phyloP scores from a whole-genome alignment of 1,140 invertebrate genomes.

The Saccostrea echinata region DNA sequence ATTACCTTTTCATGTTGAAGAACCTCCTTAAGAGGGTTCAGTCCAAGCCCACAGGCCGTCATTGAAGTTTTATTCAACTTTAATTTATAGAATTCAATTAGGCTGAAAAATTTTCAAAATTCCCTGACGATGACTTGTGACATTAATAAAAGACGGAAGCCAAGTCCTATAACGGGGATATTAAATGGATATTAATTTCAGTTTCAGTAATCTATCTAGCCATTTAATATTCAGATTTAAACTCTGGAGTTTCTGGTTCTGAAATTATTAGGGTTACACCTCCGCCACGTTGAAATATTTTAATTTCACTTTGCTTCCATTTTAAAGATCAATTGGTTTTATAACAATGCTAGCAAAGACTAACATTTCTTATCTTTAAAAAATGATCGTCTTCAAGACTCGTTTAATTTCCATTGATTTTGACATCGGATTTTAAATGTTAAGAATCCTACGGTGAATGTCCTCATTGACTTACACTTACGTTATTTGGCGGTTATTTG shows the following conservation, averaged over 20 bases:
- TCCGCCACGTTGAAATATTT: too few relatives aligned
- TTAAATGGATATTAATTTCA: constrained; percentile 12
- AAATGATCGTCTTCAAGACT: not conserved
- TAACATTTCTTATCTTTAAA: not conserved
- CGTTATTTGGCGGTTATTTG: too few relatives aligned
- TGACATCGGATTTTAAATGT: not conserved
- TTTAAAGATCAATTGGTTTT: constrained; percentile 10
- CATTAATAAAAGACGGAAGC: not conserved
- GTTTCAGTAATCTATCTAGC: constrained; percentile 1
- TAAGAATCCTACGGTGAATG: not conserved
- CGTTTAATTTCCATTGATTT: constrained; percentile 3
- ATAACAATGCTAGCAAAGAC: not conserved
- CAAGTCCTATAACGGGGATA: not conserved
- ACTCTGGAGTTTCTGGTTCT: not conserved
- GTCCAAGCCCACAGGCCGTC: not conserved
- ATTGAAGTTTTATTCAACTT: constrained; percentile 32
- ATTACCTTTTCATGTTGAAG: constrained; percentile 25
- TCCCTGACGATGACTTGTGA: constrained; percentile 6
- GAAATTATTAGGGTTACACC: too few relatives aligned
- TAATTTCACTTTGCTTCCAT: not conserved
- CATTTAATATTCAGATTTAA: not conserved
- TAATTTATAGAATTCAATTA: constrained; percentile 38
- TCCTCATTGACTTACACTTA: not conserved
- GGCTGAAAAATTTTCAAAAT: constrained; percentile 22
- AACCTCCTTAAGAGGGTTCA: not conserved